These are phyloP conservation scores for mouse (Mus musculus) DNA, from an alignment of 2,113 vertebrate genomes.

Conservation along the genomic window GRCm39 chr13:29090501-29091000, in stretches of 20 bases:
- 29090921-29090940: background rate
- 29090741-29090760: background rate
- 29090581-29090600: no score
- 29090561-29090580: no score
- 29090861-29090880: no score
- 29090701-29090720: no score
- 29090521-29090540: background rate
- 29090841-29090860: background rate
- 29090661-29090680: no score
- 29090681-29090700: no score
- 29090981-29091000: background rate
- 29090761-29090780: background rate
- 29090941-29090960: background rate
- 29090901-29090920: background rate
- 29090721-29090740: no score
- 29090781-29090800: background rate
- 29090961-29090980: background rate
- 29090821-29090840: background rate
- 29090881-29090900: background rate
- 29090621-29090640: no score
- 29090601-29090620: no score
- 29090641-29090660: no score
- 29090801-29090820: background rate
- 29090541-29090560: no score
- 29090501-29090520: background rate